These are phyloP conservation scores for Spongilla lacustris DNA, from an alignment of 37 sponge, comb jelly and placozoan species.

Conservation along the genomic window DNA sequence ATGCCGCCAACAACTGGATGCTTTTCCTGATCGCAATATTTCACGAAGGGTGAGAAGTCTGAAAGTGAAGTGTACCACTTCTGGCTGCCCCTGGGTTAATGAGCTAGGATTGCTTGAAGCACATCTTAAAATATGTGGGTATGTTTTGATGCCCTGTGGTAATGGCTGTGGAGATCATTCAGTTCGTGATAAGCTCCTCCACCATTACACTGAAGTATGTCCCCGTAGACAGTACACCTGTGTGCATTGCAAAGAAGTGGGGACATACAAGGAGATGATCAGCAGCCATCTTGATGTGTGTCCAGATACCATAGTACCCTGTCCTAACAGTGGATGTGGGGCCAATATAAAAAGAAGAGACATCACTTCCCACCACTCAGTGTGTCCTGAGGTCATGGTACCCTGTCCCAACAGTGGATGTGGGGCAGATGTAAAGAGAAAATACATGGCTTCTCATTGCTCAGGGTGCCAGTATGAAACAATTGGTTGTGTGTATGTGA, in stretches of 20 bases:
- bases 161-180: slow-evolving; percentile 7
- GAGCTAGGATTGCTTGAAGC: slow-evolving; percentile 16
- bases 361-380: too few relatives aligned
- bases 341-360: too few relatives aligned
- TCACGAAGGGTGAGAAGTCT: neutral
- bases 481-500: too few relatives aligned
- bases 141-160: neutral
- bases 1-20: neutral
- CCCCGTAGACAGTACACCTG: slow-evolving; percentile 11
- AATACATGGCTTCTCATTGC: slow-evolving; percentile 5
- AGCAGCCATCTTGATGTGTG: slow-evolving; percentile 27
- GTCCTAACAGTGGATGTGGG: too few relatives aligned
- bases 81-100: slow-evolving; percentile 29
- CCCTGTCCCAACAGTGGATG: slow-evolving; percentile 20
- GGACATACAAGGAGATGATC: slow-evolving; percentile 14
- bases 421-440: too few relatives aligned
- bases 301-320: neutral
- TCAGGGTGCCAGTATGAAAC: too few relatives aligned
- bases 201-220: slow-evolving; percentile 10
- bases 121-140: slow-evolving; percentile 9
- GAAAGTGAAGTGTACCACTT: slow-evolving; percentile 5
- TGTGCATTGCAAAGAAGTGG: slow-evolving; percentile 28
- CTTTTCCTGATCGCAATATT: too few relatives aligned
- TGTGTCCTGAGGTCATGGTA: too few relatives aligned
- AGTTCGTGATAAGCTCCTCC: neutral